Base-by-base conservation (phyloP, 2,888 invertebrate genomes). In the Tinea semifulvella region DNA sequence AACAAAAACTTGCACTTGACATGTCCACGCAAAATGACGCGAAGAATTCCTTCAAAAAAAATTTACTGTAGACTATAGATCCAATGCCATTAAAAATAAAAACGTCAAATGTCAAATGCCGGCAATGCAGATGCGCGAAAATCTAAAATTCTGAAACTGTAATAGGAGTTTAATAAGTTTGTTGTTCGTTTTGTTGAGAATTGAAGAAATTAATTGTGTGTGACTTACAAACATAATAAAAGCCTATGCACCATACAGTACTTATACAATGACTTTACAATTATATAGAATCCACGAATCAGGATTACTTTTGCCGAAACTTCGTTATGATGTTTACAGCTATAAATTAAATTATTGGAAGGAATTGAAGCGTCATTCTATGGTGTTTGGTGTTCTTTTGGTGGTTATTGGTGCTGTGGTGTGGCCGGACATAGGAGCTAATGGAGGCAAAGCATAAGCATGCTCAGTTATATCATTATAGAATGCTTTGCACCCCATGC, bases 371-470 rank as follows among this genome's bases (percentile, higher is more conserved):
- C 63, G 58, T 51, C 61, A 68, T 6, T 75, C 74, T 76, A 54
- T 69, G 56, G 61, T 68, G 45, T 49, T 56, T 5, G 76, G 74
- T 1, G 74, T 76, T 10, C 56, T 76, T 10, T 46, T 48, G 1
- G 61, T 64, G 1, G 60, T 72, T 40, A 53, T 62, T 31, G 49
- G 65, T 26, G 75, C 76, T 1, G 74, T 72, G 45, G 47, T 76
- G 43, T 55, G 63, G 46, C 74, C 75, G 36, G 56, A 53, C 5
- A 49, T 66, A 39, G 77, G 77, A 49, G 71, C 72, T 48, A 60
- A 64, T 44, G 74, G 74, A 79, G 77, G 76, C 76, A 77, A 76
- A 63, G 63, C 68, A 60, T 46, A 53, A 60, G 71, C 66, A 69
- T 68, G 69, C 55, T 65, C 60, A 57, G 54, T 58, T 54, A 52